Evolutionary conservation across 2,113 vertebrate species (phyloP).

Genomic region (Plestiodon gilberti): DNA sequence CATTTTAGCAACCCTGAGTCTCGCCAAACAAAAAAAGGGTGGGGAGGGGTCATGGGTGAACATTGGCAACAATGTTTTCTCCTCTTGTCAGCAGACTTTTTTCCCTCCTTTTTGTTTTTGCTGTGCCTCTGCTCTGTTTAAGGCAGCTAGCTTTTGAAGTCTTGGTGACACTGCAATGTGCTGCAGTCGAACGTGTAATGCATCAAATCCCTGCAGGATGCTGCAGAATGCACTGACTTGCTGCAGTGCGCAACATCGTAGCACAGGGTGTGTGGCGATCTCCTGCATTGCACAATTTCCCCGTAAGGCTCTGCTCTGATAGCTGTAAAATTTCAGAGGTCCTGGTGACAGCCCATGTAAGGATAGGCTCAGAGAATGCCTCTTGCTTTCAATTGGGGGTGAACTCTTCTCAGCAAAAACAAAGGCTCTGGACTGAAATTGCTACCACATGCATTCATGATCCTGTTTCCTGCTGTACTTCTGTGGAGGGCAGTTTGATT

Average conservation of each 20-base stretch:
- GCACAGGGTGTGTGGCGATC: not conserved
- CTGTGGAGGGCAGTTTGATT: not conserved
- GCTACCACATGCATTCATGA: not conserved
- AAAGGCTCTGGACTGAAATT: not conserved
- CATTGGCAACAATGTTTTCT: not conserved
- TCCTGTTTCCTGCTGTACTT: not conserved
- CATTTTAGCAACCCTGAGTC: not conserved
- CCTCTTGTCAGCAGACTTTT: not conserved
- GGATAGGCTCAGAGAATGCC: not conserved
- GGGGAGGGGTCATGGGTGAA: not conserved
- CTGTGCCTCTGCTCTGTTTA: slow-evolving; percentile 19
- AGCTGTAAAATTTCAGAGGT: not conserved
- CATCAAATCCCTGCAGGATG: slow-evolving; percentile 53
- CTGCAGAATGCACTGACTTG: slow-evolving; percentile 7
- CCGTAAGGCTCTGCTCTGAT: not conserved
- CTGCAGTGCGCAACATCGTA: slow-evolving; percentile 28
- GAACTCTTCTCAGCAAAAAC: not conserved
- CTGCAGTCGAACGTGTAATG: slow-evolving; percentile 69
- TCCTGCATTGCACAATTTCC: not conserved
- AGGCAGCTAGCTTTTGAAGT: slow-evolving; percentile 57
- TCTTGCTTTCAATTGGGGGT: not conserved
- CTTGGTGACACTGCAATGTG: slow-evolving; percentile 29
- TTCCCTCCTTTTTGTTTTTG: rapidly evolving
- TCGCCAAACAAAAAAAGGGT: not conserved
- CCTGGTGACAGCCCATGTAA: not conserved